Evolutionary conservation across 1,140 invertebrate species (phyloP).

Genomic region (Saxidomus purpurata): DNA sequence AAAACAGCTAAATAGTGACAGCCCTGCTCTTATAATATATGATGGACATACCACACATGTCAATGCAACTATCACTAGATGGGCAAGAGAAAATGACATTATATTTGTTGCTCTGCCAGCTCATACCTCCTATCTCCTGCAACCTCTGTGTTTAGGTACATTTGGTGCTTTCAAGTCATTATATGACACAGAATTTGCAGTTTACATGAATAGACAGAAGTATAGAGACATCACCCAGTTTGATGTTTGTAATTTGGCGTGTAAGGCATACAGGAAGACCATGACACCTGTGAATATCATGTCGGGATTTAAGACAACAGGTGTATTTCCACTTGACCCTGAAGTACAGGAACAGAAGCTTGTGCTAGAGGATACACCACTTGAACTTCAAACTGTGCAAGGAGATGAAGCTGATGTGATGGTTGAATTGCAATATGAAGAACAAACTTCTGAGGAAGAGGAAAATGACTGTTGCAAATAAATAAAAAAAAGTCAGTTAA

Average conservation of each 20-base stretch:
- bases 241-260: neutral
- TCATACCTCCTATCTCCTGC: conserved; percentile 3
- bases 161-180: neutral
- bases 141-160: neutral
- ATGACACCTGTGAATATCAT: neutral
- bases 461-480: too few species aligned
- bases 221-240: neutral
- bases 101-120: neutral
- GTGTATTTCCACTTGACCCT: neutral
- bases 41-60: neutral
- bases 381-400: too few species aligned
- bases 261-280: neutral
- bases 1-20: neutral
- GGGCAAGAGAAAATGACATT: neutral
- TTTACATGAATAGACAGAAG: neutral
- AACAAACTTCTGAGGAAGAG: too few species aligned
- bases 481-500: too few species aligned
- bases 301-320: neutral
- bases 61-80: neutral
- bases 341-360: too few species aligned
- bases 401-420: too few species aligned
- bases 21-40: neutral
- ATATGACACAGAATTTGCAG: neutral
- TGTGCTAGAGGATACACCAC: too few species aligned
- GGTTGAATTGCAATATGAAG: too few species aligned